These are phyloP conservation scores for Stegodyphus mimosarum DNA, from an alignment of 1,140 invertebrate species.

Conservation along the genomic window DNA sequence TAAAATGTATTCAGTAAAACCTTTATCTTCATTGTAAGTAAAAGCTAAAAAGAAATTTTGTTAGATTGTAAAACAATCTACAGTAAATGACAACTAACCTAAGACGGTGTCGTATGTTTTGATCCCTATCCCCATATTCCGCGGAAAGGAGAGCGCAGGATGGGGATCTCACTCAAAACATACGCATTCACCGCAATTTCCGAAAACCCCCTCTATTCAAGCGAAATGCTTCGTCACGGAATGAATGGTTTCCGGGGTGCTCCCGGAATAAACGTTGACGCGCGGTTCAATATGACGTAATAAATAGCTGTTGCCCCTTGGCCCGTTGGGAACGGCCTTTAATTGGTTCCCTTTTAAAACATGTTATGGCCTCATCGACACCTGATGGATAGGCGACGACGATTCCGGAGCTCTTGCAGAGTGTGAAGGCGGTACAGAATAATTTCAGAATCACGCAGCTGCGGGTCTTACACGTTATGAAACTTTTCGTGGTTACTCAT, in stretches of 20 bases:
- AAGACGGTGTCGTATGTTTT: no score
- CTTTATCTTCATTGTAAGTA: no score
- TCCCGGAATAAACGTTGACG: constrained; percentile 24
- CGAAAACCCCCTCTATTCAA: neutral
- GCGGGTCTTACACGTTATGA: no score
- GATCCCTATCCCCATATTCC: neutral
- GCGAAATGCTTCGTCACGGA: constrained; percentile 7
- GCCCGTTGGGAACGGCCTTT: constrained; percentile 31
- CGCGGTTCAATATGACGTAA: constrained; percentile 48
- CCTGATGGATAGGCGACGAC: constrained; percentile 25
- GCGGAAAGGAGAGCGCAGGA: neutral
- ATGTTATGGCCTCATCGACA: constrained; percentile 26
- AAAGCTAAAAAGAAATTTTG: no score
- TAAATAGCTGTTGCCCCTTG: constrained; percentile 46
- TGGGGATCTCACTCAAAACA: neutral
- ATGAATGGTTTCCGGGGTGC: constrained; percentile 13
- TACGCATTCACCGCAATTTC: constrained; percentile 10
- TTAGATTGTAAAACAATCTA: no score
- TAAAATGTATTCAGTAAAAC: no score
- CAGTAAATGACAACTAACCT: no score
- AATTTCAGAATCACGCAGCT: no score
- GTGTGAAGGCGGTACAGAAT: neutral
- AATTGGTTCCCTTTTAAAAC: constrained; percentile 32
- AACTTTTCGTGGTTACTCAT: no score
- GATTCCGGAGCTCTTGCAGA: neutral